Percentiles rank a stretch among this genome's conserved stretches.
phyloP scores from a whole-genome alignment of 1,140 invertebrate genomes.

The Drosophila bipectinata region DNA sequence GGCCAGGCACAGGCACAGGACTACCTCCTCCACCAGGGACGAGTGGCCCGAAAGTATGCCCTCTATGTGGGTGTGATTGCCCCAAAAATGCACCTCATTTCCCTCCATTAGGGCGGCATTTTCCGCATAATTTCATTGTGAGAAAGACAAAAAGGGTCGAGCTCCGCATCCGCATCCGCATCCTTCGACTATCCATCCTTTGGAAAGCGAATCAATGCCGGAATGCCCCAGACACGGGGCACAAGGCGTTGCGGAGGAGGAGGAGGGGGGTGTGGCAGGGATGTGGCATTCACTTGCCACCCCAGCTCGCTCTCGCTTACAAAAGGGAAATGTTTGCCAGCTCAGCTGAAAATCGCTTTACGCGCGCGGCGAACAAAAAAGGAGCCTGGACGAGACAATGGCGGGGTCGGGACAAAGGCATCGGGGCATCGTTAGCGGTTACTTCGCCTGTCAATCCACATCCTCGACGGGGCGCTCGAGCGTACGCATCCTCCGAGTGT shows the following conservation, averaged over 20 bases:
- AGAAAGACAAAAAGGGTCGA: not conserved
- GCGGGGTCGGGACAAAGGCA: conserved; percentile 39
- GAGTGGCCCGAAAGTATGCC: not conserved
- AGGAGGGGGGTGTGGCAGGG: too few species aligned
- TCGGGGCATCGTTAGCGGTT: conserved; percentile 43
- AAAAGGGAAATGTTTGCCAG: conserved; percentile 54
- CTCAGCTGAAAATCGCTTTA: conserved; percentile 58
- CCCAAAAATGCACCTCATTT: conserved; percentile 9
- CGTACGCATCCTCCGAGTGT: conserved; percentile 1
- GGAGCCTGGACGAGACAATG: conserved; percentile 13
- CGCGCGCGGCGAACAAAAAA: conserved; percentile 26
- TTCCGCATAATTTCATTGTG: not conserved
- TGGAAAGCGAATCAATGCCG: conserved; percentile 38
- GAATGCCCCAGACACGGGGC: not conserved
- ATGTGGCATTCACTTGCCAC: conserved; percentile 3
- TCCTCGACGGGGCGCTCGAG: conserved; percentile 4
- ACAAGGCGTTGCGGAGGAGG: not conserved
- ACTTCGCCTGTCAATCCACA: conserved; percentile 23
- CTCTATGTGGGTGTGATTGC: not conserved
- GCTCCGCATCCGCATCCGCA: too few species aligned
- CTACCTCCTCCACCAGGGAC: not conserved
- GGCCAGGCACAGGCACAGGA: not conserved
- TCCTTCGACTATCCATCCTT: conserved; percentile 3
- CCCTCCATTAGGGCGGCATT: not conserved
- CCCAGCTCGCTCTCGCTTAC: conserved; percentile 1